Base-by-base conservation (phyloP, 2,113 vertebrate species). In the Pitta sordida region DNA sequence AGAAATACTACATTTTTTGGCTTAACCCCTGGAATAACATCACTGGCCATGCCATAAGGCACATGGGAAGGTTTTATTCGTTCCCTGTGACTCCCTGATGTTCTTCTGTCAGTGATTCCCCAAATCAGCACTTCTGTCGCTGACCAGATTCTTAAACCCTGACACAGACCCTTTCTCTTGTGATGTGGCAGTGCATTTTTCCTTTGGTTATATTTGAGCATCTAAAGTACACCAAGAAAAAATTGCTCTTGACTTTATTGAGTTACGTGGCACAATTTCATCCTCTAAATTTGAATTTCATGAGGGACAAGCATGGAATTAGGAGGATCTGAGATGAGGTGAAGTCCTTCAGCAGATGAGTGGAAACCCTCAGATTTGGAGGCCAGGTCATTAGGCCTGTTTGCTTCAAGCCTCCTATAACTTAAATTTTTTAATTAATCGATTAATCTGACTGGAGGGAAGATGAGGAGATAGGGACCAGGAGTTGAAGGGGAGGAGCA, bases 111-210 rank as follows among this genome's bases (percentile, higher is more conserved):
- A 29, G 46, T 41, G 37, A 41, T 75, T 87, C 10, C 22, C 27
- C 32, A 41, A 0, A 24, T 85, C 81, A 82, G 48, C 53, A 27
- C 18, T 44, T 81, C 60, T 76, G 41, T 34, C 24, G 75, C 34
- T 89, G 62, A 56, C 18, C 49, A 71, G 65, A 68, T 91, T 53
- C 73, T 82, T 60, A 85, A 64, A 49, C 51, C 1, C 0, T 37
- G 69, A 64, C 53, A 63, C 15, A 52, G 69, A 67, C 24, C 11
- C 48, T 39, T 41, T 75, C 36, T 16, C 24, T 5, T 8, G 15
- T 68, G 64, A 44, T 22, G 22, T n/a, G 27, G 11, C 6, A 5
- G 44, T 0, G 0, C 21, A 2, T 80, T 85, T 85, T 51, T 77
- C 75, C 79, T 85, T 91, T 64, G 65, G 34, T 59, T 76, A 23